Evolutionary conservation across 2,113 vertebrate genomes (phyloP), one percentile per base, ranked within the genome.

Genomic region (Polypterus senegalus): DNA sequence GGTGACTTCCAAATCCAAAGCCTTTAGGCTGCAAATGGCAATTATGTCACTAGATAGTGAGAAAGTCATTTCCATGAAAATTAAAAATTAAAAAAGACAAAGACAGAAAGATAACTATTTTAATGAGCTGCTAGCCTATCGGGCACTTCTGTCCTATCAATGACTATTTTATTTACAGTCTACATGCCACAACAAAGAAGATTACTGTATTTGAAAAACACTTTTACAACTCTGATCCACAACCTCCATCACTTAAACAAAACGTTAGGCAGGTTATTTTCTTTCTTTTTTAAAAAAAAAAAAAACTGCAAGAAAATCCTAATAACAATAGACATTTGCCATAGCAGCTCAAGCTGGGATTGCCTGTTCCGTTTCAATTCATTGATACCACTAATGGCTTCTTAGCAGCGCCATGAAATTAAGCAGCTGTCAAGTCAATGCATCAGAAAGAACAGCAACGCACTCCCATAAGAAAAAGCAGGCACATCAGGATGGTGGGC

Each of bases 371-470:
- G 87, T 91, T 90, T 92, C 89, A 93, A 97, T 95, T 92, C 91
- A 92, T 86, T 89, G 90, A 86, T 85, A 86, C 80, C 88, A 89
- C 91, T 95, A 97, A 98, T 93, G 92, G 92, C 90, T 97, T 92
- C 93, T 92, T 86, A 92, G 92, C 89, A 91, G 89, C 85, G 89
- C 91, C 90, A 91, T 88, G 89, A 92, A 93, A 97, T 91, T 91
- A 91, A 89, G 86, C 94, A 95, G 92, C 94, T 97, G 93, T 94
- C 92, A 94, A 87, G 88, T 74, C 83, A 85, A 92, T 89, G 91
- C 91, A 93, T 94, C 92, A 90, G 86, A 91, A 92, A 89, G 82
- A 91, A 91, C 86, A 82, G 91, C 83, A 84, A 89, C 63, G 79
- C 87, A 80, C 89, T 92, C 91, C 90, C 95, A 84, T 77, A 92